Conservation (phyloP, 1,140 invertebrate species). For the Stratiolaelaps scimitus region DNA sequence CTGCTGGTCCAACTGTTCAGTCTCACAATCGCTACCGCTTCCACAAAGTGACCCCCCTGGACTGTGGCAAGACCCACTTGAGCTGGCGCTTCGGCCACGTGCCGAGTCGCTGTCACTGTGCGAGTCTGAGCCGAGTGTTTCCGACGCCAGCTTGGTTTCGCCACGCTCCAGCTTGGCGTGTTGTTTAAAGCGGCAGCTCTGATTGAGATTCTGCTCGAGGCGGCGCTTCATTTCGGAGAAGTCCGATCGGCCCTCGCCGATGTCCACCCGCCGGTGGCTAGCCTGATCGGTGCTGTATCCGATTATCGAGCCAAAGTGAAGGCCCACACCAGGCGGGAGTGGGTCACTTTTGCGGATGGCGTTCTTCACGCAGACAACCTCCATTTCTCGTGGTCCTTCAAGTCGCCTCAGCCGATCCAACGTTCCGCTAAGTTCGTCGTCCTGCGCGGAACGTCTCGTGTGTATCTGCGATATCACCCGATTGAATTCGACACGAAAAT, state of each 20-base stretch:
- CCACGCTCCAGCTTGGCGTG: conserved; percentile 1
- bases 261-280: neutral
- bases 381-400: conserved; percentile 12
- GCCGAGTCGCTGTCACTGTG: conserved; percentile 19
- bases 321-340: neutral
- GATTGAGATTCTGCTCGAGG: conserved; percentile 13
- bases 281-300: conserved; percentile 21
- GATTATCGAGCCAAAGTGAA: conserved; percentile 17
- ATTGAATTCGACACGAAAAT: conserved; percentile 22
- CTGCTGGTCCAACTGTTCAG: neutral
- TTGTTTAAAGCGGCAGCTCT: conserved; percentile 27
- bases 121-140: neutral
- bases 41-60: neutral
- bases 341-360: conserved; percentile 4
- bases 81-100: conserved; percentile 13
- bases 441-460: neutral
- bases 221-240: conserved; percentile 22
- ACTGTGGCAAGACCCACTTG: conserved; percentile 20
- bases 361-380: conserved; percentile 26
- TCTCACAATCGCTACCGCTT: neutral
- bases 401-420: neutral
- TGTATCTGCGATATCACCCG: conserved; percentile 24
- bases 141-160: neutral
- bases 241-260: conserved; percentile 14
- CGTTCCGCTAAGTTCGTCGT: neutral